Evolutionary conservation across 1,140 invertebrate genomes (phyloP), one percentile per base, ranked within the genome.

Genomic region (Xylocopa sonorina): DNA sequence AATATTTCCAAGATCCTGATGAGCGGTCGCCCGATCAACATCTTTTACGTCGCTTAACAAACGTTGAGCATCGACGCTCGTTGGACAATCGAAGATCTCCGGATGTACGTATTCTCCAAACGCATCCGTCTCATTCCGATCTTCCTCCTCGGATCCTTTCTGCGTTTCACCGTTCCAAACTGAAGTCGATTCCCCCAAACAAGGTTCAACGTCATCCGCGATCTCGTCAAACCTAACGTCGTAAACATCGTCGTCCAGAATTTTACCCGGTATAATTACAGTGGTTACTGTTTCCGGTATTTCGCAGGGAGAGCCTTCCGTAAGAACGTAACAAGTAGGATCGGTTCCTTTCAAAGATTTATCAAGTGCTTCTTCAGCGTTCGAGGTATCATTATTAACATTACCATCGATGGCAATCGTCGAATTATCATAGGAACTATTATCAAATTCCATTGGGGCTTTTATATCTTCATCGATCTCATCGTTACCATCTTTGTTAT

Each of bases 281-380:
- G 92, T 93, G 6, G 90, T 92, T 0, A 93, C 89, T 0, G 84
- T 85, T 64, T 93, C 91, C 10, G 92, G 92, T 53, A 93, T 93
- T 12, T 92, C 91, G 60, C 88, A 89, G 0, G 92, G 91, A 7
- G 91, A 92, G 58, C 91, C 91, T 85, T 93, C 92, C 0, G 90
- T 90, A 18, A 93, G 85, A 14, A 93, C 78, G n/a, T 91, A 92
- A 0, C 89, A 89, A 51, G 83, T 82, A 4, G 83, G 58, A 38
- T 60, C 43, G 2, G n/a, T 24, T n/a, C 10, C 16, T 18, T 21
- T 34, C 5, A 27, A 10, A 4, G 6, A 18, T 2, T 43, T 0
- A 0, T 32, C 18, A 10, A 9, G 14, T 5, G 18, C 16, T 29
- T n/a, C 21, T 21, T 1, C 5, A 4, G 14, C 27, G 1, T 24